phyloP scores from a whole-genome alignment of 2,113 vertebrate genomes.

The Sander vitreus region DNA sequence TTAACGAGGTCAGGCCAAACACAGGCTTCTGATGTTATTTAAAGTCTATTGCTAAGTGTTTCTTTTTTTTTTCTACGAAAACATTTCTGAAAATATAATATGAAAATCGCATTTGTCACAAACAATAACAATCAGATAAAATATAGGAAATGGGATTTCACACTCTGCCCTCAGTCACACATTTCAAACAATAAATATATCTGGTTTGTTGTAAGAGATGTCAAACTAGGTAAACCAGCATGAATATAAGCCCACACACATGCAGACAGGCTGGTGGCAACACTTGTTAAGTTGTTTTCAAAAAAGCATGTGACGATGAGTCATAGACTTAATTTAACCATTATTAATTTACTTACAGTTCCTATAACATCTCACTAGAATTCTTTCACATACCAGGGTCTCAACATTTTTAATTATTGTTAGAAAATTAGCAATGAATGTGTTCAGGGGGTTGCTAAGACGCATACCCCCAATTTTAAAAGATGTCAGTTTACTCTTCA shows the following conservation, averaged over 20 bases:
- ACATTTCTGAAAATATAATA: constrained; percentile 21
- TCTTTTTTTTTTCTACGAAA: constrained; percentile 1
- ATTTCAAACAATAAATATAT: background rate
- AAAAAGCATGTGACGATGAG: background rate
- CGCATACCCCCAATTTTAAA: background rate
- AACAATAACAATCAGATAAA: constrained; percentile 14
- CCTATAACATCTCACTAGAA: background rate
- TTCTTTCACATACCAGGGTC: background rate
- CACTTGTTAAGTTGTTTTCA: background rate
- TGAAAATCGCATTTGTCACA: constrained; percentile 30
- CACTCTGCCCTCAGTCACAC: constrained; percentile 3
- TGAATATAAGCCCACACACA: constrained; percentile 5
- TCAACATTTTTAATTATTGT: background rate
- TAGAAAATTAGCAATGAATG: background rate
- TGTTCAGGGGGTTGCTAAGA: background rate
- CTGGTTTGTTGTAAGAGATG: constrained; percentile 16
- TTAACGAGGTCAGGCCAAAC: constrained; percentile 44
- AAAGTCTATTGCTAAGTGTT: constrained; percentile 14
- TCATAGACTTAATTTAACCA: background rate
- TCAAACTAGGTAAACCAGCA: background rate
- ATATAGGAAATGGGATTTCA: constrained; percentile 4
- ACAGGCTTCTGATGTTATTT: constrained; percentile 34
- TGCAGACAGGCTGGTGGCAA: background rate
- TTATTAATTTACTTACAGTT: background rate
- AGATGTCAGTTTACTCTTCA: background rate